Base-by-base conservation (phyloP, 2,113 vertebrate species). In the Datnioides undecimradiatus region DNA sequence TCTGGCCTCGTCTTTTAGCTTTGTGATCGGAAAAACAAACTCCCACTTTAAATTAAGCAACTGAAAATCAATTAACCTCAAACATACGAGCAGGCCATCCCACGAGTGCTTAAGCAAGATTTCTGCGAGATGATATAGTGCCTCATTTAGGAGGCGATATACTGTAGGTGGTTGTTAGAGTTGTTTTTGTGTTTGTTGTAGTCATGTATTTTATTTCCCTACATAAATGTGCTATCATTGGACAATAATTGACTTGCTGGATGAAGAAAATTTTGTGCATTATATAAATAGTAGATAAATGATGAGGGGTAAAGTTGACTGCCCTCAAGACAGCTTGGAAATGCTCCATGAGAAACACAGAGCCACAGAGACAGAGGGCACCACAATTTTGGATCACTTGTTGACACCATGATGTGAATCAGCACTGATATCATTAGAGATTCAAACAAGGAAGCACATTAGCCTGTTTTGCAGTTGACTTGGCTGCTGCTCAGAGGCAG, bases 11-110 rank as follows among this genome's bases (percentile, higher is more conserved):
- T 82, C 76, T 77, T 71, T 38, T 13, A 54, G n/a, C 46, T 51
- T 25, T 65, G 58, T 34, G 74, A 73, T 84, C 65, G 67, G 46
- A 60, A 49, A 79, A 57, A 64, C 8, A 57, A 25, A 29, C 36
- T 58, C 70, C 34, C n/a, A 45, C 58, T 79, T 82, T 68, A 40
- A 76, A 82, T 81, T 55, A 75, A 77, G 60, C 21, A 27, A 60
- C 31, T 59, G 57, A 51, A 83, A 88, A 65, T 64, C 68, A 81
- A 77, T 88, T 84, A 84, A 88, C 83, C 79, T 85, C 36, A 25
- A 64, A 70, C 52, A 49, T 23, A n/a, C 57, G 57, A 67, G 31
- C 36, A 58, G 43, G n/a, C 4, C 5, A n/a, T 83, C 73, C 51
- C 46, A 6, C 0, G 36, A 64, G 69, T 11, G n/a, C 36, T 65